A percentile compares a stretch with the other conserved stretches of the same genome.
These are phyloP conservation scores for Odontesthes bonariensis DNA, from an alignment of 2,113 vertebrate species.

Conservation along the genomic window DNA sequence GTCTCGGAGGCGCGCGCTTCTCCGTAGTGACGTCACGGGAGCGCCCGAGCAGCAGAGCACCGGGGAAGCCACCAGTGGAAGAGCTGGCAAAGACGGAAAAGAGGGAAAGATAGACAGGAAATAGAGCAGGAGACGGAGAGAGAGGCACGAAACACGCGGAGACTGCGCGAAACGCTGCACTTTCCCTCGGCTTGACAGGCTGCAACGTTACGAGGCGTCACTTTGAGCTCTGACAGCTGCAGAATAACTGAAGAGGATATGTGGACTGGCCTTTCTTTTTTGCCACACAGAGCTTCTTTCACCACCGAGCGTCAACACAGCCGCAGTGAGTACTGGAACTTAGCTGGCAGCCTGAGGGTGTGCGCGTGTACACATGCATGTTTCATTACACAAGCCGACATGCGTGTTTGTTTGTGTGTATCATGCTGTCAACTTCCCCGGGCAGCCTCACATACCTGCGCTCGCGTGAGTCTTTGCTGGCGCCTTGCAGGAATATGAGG, in stretches of 20 bases:
- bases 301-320: slow-evolving; percentile 57
- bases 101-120: slow-evolving; percentile 46
- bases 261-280: slow-evolving; percentile 18
- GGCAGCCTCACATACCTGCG: neutral
- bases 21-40: slow-evolving; percentile 71
- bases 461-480: neutral
- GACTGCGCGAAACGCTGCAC: slow-evolving; percentile 15
- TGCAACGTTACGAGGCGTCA: slow-evolving; percentile 3
- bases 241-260: slow-evolving; percentile 15
- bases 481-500: slow-evolving; percentile 4
- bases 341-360: slow-evolving; percentile 40
- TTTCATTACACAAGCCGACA: slow-evolving; percentile 39
- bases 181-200: slow-evolving; percentile 19
- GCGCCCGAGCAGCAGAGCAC: slow-evolving; percentile 50
- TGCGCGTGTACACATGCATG: slow-evolving; percentile 34
- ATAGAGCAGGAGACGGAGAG: slow-evolving; percentile 6
- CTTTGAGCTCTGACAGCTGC: slow-evolving; percentile 14
- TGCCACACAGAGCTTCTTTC: slow-evolving; percentile 42
- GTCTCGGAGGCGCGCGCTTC: slow-evolving; percentile 59
- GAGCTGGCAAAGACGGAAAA: slow-evolving; percentile 63
- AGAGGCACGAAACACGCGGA: slow-evolving; percentile 3
- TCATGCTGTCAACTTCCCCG: neutral
- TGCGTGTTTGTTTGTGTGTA: neutral
- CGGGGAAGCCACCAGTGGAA: slow-evolving; percentile 66
- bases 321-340: slow-evolving; percentile 75